A percentile compares a stretch with the other conserved stretches of the same genome.
phyloP scores from a whole-genome alignment of 2,888 invertebrate genomes.

The Drosophila kuntzei region DNA sequence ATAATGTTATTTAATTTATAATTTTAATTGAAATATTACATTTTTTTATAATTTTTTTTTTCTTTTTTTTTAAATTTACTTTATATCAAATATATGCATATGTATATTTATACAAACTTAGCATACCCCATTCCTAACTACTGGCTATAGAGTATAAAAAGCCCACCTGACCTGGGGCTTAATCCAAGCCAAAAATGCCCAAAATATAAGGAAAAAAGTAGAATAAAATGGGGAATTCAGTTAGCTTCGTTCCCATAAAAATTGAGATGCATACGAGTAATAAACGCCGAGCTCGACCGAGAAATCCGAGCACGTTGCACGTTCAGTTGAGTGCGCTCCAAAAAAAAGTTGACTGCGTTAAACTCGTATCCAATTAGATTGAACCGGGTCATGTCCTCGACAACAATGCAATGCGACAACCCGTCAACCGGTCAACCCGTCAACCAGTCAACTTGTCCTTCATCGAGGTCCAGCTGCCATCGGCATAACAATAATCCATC shows the following conservation, averaged over 20 bases:
- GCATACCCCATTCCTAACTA: neutral
- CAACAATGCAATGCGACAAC: slow-evolving; percentile 23
- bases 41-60: too few species aligned
- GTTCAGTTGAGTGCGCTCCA: slow-evolving; percentile 5
- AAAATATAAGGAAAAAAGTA: neutral
- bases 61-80: too few species aligned
- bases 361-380: slow-evolving; percentile 28
- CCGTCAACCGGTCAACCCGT: slow-evolving; percentile 20
- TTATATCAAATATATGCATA: too few species aligned
- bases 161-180: neutral
- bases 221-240: neutral
- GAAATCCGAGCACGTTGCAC: slow-evolving; percentile 10
- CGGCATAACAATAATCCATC: slow-evolving; percentile 43
- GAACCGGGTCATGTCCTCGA: slow-evolving; percentile 12
- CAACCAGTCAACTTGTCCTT: slow-evolving; percentile 8
- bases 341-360: slow-evolving; percentile 13
- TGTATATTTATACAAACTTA: too few species aligned
- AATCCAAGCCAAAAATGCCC: neutral
- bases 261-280: slow-evolving; percentile 20
- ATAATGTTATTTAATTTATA: too few species aligned
- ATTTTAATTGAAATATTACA: too few species aligned
- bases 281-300: slow-evolving; percentile 11
- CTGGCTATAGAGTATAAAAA: neutral
- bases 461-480: slow-evolving; percentile 25
- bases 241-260: slow-evolving; percentile 4